phyloP scores from a whole-genome alignment of 2,888 invertebrate species.

The Dorcus parallelipipedus region DNA sequence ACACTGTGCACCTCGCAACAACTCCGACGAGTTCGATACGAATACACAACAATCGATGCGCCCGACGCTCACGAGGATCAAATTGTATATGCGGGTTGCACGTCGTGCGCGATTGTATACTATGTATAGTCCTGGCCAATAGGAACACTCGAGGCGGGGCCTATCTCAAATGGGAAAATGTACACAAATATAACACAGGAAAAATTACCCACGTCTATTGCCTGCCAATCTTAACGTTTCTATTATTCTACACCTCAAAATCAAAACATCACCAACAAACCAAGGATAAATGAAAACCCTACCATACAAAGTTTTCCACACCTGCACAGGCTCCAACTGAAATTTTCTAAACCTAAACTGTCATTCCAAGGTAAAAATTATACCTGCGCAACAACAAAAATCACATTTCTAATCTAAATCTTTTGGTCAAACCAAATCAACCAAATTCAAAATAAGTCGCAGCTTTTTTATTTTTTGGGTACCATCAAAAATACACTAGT shows the following conservation, averaged over 20 bases:
- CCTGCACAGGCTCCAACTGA: too few species aligned
- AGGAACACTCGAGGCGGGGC: slow-evolving; percentile 1
- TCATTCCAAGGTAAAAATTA: too few species aligned
- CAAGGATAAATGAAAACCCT: too few species aligned
- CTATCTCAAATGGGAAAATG: slow-evolving; percentile 4
- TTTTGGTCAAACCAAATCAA: too few species aligned
- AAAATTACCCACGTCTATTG: slow-evolving; percentile 7
- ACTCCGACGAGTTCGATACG: slow-evolving; percentile 1
- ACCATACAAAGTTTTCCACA: too few species aligned
- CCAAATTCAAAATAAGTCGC: too few species aligned
- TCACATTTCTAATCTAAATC: too few species aligned
- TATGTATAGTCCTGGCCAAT: slow-evolving; percentile 10
- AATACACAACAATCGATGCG: slow-evolving; percentile 2
- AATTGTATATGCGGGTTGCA: slow-evolving; percentile 7
- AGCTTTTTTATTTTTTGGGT: too few species aligned
- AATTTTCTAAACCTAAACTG: too few species aligned
- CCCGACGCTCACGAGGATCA: slow-evolving; percentile 13
- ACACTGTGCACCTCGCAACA: not conserved
- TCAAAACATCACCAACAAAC: not conserved
- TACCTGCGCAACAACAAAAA: too few species aligned
- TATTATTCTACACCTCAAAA: not conserved
- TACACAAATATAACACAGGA: slow-evolving; percentile 8
- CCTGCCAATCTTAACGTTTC: not conserved
- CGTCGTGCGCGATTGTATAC: slow-evolving; percentile 9
- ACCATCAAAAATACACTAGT: too few species aligned